A percentile compares a stretch with the other conserved stretches of the same genome.
Evolutionary conservation across 2,888 invertebrate genomes (phyloP).

Genomic region (Dioctria linearis): DNA sequence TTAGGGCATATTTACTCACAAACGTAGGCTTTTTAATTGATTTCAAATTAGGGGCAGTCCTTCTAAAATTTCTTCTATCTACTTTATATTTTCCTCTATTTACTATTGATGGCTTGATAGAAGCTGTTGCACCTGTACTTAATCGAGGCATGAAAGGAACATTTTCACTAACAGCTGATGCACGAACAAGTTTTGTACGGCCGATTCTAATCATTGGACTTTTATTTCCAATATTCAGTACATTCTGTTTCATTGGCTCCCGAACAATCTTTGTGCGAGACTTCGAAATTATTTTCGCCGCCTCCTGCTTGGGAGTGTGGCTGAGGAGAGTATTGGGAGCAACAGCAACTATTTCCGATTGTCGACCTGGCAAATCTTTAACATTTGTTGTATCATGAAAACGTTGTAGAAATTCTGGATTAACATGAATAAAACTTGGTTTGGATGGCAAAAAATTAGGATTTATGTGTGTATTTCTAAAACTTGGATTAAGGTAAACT

Average conservation of each 20-base stretch:
- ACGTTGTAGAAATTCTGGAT: constrained; percentile 71
- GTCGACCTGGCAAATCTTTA: too few relatives aligned
- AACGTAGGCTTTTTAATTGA: constrained; percentile 1
- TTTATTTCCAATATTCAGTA: constrained; percentile 11
- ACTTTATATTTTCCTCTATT: constrained; percentile 63
- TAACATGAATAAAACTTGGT: constrained; percentile 70
- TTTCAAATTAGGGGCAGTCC: background rate
- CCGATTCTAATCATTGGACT: constrained; percentile 66
- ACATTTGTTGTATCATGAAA: constrained; percentile 37
- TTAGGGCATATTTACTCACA: constrained; percentile 61
- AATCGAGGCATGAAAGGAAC: background rate
- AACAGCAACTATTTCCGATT: too few relatives aligned
- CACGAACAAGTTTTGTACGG: constrained; percentile 66
- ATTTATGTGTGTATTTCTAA: constrained; percentile 68
- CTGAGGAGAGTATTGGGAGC: background rate
- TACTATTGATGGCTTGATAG: background rate
- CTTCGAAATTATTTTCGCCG: constrained; percentile 64
- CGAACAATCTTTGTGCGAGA: constrained; percentile 68
- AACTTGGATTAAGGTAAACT: constrained; percentile 70
- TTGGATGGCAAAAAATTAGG: constrained; percentile 66
- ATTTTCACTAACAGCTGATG: constrained; percentile 50
- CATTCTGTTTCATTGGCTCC: constrained; percentile 59
- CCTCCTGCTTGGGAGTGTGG: background rate
- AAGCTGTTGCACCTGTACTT: too few relatives aligned
- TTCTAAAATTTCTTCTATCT: constrained; percentile 61